Evolutionary conservation across 1,140 invertebrate species (phyloP).

Genomic region (Stegodyphus mimosarum): DNA sequence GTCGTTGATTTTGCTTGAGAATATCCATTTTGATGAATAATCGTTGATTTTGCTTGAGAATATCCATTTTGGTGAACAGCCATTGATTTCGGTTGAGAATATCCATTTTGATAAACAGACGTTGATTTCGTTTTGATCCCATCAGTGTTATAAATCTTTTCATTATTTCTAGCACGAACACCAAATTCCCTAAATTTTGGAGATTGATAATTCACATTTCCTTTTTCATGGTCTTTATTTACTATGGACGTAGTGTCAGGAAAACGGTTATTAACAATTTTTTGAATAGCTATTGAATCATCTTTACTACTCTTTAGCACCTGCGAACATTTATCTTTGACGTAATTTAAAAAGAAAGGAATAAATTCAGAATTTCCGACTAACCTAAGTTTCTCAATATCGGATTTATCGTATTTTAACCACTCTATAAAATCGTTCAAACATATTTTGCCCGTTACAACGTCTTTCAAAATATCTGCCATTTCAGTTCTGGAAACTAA

Average conservation of each 20-base stretch:
- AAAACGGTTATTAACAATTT: neutral
- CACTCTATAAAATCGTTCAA: neutral
- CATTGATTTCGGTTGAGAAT: no score
- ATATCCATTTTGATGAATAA: no score
- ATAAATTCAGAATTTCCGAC: conserved; percentile 1
- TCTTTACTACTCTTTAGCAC: neutral
- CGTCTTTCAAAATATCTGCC: conserved; percentile 17
- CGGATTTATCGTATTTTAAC: neutral
- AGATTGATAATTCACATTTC: neutral
- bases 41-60: no score
- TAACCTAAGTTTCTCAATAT: neutral
- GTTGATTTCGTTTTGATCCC: no score
- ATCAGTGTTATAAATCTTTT: neutral
- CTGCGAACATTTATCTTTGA: neutral
- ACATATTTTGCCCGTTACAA: conserved; percentile 1
- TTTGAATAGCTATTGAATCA: neutral
- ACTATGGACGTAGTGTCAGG: no score
- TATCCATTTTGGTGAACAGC: no score
- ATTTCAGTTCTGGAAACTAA: neutral
- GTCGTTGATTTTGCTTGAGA: no score
- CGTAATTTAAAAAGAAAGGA: neutral
- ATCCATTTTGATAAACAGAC: no score
- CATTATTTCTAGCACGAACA: neutral
- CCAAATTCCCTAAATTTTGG: neutral
- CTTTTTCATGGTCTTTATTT: neutral